Conservation (phyloP, 2,113 vertebrate genomes). For the Sphyrna mokarran region DNA sequence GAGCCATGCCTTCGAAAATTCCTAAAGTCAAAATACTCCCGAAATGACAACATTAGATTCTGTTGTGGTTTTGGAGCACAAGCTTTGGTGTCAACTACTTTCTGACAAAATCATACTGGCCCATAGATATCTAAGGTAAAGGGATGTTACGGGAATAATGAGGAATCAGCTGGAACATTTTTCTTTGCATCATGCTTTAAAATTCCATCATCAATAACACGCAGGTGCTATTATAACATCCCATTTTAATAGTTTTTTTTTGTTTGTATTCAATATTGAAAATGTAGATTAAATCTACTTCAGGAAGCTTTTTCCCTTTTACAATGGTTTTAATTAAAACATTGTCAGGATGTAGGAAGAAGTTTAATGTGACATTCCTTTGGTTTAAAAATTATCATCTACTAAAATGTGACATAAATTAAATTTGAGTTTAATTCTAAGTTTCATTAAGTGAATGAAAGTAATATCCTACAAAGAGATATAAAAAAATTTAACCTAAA, state of each 20-base stretch:
- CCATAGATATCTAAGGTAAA: neutral
- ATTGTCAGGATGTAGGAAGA: neutral
- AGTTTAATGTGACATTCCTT: neutral
- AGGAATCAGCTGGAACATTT: neutral
- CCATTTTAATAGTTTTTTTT: neutral
- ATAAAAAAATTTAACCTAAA: neutral
- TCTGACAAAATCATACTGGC: neutral
- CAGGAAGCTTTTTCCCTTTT: neutral
- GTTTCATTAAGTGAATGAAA: neutral
- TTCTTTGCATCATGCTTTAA: neutral
- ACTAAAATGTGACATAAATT: neutral
- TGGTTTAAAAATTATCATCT: neutral
- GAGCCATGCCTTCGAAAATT: neutral
- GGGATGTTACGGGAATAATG: neutral
- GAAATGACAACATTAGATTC: neutral
- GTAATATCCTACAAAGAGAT: neutral
- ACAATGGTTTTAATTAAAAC: neutral
- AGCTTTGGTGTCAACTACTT: neutral
- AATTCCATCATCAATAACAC: neutral
- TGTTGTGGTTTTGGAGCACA: neutral
- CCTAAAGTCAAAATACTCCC: neutral
- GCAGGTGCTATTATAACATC: neutral
- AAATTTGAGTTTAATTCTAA: slow-evolving; percentile 5
- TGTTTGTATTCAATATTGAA: slow-evolving; percentile 12
- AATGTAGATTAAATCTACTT: neutral